A percentile compares a stretch with the other conserved stretches of the same genome.
phyloP scores from a whole-genome alignment of 2,888 invertebrate species.

The Gymnocheta viridis region DNA sequence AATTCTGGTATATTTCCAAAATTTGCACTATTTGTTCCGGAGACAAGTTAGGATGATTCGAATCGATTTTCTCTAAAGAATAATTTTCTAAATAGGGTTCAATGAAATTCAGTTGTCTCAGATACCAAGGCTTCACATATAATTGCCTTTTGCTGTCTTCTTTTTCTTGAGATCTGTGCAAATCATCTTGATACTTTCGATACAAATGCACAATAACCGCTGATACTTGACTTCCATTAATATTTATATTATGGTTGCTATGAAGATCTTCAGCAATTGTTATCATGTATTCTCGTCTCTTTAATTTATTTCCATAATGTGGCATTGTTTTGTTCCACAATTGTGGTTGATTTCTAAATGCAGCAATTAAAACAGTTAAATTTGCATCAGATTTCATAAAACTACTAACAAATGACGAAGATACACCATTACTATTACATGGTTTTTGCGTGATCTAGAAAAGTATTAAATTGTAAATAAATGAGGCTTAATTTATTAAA shows the following conservation, averaged over 20 bases:
- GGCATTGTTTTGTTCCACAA: slow-evolving; percentile 61
- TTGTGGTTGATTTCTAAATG: slow-evolving; percentile 47
- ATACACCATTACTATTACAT: slow-evolving; percentile 21
- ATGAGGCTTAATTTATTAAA: background rate
- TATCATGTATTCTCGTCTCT: slow-evolving; percentile 50
- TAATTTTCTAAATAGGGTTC: slow-evolving; percentile 54
- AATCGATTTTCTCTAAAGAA: slow-evolving; percentile 44
- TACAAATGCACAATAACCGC: slow-evolving; percentile 51
- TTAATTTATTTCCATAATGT: slow-evolving; percentile 42
- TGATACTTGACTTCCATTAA: slow-evolving; percentile 52
- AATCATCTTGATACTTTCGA: slow-evolving; percentile 53
- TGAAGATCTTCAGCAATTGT: slow-evolving; percentile 54
- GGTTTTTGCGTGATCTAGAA: slow-evolving; percentile 36
- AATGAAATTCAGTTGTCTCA: slow-evolving; percentile 50
- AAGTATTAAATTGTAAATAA: background rate
- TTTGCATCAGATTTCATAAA: slow-evolving; percentile 59
- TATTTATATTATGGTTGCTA: slow-evolving; percentile 45
- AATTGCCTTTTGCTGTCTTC: slow-evolving; percentile 25
- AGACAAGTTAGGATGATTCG: slow-evolving; percentile 26
- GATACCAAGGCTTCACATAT: slow-evolving; percentile 46
- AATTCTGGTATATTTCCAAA: slow-evolving; percentile 47
- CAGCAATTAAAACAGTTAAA: slow-evolving; percentile 50
- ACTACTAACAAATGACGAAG: slow-evolving; percentile 44
- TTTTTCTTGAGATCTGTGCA: slow-evolving; percentile 35
- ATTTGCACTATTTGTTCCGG: slow-evolving; percentile 49